Evolutionary conservation across 1,140 invertebrate genomes (phyloP), one percentile per base, ranked within the genome.

Genomic region (Drosophila sp.): DNA sequence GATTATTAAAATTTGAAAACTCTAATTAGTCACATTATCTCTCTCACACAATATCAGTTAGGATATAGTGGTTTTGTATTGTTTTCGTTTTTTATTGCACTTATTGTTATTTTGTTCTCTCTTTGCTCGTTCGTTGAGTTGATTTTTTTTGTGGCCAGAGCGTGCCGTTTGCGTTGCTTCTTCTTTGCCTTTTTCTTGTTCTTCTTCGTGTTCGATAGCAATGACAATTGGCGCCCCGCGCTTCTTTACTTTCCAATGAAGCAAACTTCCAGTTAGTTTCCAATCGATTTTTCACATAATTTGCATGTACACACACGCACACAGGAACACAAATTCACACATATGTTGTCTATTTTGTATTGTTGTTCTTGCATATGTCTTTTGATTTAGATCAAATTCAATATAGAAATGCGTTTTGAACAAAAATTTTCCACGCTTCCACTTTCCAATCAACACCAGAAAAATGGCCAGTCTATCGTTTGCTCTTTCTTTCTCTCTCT

Each of bases 201-300:
- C 82, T 82, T 89, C 77, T 84, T 87, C 83, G 82, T 87, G 30
- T 71, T 80, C 72, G 56, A 74, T 85, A 78, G 79, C 83, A 74
- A 82, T 89, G 79, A 87, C 84, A 87, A 89, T 89, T 89, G 84
- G 80, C 80, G 76, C 70, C 64, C 79, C 75, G 55, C 66, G 67
- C 68, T 60, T 60, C 66, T 67, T 61, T 60, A 64, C 32, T 76
- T 72, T 70, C 69, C 72, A 64, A 70, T 70, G 79, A 68, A 70
- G 68, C 60, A 77, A 67, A 66, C 73, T 87, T 82, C 84, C 83
- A 85, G 77, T 78, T 57, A 29, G 30, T 70, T 91, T 89, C 83
- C 83, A 91, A 91, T 91, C 90, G 90, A 91, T 91, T 91, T 91
- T 91, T 91, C 90, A 91, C 85, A 91, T 91, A 79, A 91, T 91